Conservation (phyloP, 2,797 vertebrate genomes). For the Epinephelus awoara region DNA sequence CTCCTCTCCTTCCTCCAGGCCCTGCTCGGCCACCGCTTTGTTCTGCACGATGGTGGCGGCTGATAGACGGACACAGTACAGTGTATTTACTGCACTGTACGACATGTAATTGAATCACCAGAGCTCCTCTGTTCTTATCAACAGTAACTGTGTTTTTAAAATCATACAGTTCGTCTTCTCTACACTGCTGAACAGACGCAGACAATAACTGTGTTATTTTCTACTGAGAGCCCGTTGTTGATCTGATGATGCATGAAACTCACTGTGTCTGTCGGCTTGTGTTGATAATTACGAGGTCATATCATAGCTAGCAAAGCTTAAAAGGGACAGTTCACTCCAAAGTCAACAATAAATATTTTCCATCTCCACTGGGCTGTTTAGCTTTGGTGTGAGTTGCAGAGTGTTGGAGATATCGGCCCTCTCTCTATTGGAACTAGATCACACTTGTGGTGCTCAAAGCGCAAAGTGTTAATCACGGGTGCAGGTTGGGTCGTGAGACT, state of each 20-base stretch:
- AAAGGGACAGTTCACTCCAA: too few species aligned
- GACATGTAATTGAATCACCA: background rate
- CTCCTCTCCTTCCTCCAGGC: slow-evolving; percentile 81
- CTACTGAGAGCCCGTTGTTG: background rate
- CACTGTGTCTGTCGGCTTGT: background rate
- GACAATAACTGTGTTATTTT: background rate
- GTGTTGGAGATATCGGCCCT: too few species aligned
- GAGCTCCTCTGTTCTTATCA: background rate
- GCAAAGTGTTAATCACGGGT: too few species aligned
- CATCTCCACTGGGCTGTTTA: too few species aligned
- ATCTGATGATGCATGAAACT: background rate
- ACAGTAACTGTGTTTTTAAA: background rate
- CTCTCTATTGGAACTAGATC: too few species aligned
- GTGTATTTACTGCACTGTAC: background rate
- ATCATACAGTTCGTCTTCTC: background rate
- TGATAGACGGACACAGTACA: slow-evolving; percentile 61
- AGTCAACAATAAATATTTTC: too few species aligned
- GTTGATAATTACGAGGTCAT: background rate
- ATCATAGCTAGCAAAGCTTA: background rate
- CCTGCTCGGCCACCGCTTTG: slow-evolving; percentile 85
- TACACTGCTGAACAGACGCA: background rate
- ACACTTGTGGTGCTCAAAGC: too few species aligned
- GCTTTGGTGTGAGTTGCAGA: too few species aligned
- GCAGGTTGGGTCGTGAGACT: too few species aligned
- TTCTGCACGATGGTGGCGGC: slow-evolving; percentile 94